These are phyloP conservation scores for Cephalotes varians DNA, from an alignment of 2,888 invertebrate genomes.

Conservation along the genomic window DNA sequence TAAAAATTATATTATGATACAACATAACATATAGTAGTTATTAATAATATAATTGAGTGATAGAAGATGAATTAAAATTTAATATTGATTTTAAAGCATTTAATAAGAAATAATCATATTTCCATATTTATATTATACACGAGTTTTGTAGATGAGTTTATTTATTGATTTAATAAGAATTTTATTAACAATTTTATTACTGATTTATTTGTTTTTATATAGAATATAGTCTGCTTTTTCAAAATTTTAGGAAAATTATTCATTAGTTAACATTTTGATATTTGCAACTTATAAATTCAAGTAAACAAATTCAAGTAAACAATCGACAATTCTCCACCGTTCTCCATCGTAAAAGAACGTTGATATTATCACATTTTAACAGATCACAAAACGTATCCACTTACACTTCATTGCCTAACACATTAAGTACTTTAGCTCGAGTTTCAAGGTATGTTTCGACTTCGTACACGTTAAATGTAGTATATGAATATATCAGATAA, in stretches of 20 bases:
- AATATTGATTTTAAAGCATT: not conserved
- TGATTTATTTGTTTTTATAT: not conserved
- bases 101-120: not conserved
- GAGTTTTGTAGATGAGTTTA: not conserved
- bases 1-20: conserved; percentile 5
- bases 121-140: not conserved
- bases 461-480: conserved; percentile 69
- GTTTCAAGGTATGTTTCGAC: conserved; percentile 71
- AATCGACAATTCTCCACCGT: conserved; percentile 41
- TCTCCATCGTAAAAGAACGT: conserved; percentile 34
- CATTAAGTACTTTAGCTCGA: conserved; percentile 72
- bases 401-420: conserved; percentile 75
- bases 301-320: not conserved
- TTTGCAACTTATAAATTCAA: conserved; percentile 6
- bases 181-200: not conserved
- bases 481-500: conserved; percentile 77
- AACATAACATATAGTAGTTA: not conserved
- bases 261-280: not conserved
- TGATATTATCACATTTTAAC: conserved; percentile 74
- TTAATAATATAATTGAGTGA: not conserved
- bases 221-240: not conserved
- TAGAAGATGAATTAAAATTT: not conserved
- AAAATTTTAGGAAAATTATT: not conserved
- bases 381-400: conserved; percentile 75
- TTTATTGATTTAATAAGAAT: not conserved